A percentile compares a stretch with the other conserved stretches of the same genome.
phyloP scores from a whole-genome alignment of 2,888 invertebrate genomes.

The Escarpia spicata region DNA sequence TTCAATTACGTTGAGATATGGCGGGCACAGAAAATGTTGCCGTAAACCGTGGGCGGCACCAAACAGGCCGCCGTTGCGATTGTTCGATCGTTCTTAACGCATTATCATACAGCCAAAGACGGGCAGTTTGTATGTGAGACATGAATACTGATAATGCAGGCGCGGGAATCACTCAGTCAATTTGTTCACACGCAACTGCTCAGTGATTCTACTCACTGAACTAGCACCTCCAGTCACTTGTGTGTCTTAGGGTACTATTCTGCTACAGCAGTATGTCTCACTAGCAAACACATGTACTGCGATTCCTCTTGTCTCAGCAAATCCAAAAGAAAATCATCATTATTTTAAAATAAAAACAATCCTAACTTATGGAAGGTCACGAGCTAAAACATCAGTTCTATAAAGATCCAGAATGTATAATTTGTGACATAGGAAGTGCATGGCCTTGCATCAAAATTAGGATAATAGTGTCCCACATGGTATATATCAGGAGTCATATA shows the following conservation, averaged over 20 bases:
- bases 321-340: not conserved
- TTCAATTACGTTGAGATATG: not conserved
- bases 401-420: no score
- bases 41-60: not conserved
- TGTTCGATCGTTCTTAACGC: not conserved
- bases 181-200: constrained; percentile 16
- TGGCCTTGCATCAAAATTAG: no score
- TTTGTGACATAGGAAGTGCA: no score
- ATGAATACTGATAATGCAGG: not conserved
- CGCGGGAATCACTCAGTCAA: not conserved
- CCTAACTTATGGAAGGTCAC: no score
- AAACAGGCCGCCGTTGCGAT: not conserved
- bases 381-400: no score
- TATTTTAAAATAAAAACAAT: not conserved
- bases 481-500: no score
- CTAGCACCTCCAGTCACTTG: not conserved
- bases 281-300: not conserved
- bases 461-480: no score
- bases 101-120: not conserved
- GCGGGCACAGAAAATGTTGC: not conserved
- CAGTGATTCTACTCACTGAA: not conserved
- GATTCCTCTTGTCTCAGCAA: not conserved
- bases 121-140: not conserved
- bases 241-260: not conserved
- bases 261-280: not conserved